Evolutionary conservation across 2,113 vertebrate species (phyloP).

Genomic region (Bambusicola thoracicus): DNA sequence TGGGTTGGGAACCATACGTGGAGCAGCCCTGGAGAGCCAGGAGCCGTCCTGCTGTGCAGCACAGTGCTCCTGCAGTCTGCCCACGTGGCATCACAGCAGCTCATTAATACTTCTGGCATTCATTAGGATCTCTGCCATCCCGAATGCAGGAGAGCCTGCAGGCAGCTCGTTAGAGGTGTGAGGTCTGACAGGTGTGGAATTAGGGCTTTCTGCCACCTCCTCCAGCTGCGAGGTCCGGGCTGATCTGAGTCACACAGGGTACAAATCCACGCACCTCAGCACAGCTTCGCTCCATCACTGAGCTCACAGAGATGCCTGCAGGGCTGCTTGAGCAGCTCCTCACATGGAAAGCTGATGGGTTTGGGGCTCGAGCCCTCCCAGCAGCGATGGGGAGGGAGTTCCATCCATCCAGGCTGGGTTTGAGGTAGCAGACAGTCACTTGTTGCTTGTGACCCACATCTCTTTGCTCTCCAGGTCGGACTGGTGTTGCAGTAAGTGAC

Average conservation of each 20-base stretch:
- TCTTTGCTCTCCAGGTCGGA: slow-evolving; percentile 83
- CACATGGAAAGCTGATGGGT: neutral
- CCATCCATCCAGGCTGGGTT: accelerated
- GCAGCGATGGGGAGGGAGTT: accelerated
- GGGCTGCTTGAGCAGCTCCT: neutral
- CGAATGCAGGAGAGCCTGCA: neutral
- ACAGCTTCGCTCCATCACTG: neutral
- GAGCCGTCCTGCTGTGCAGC: accelerated
- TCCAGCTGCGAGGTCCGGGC: neutral
- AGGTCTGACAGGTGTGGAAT: neutral
- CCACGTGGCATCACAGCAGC: accelerated
- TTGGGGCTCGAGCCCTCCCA: neutral
- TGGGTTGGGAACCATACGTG: too few species aligned
- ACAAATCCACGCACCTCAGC: neutral
- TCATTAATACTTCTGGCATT: neutral
- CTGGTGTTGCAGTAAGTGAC: slow-evolving; percentile 93
- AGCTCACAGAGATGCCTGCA: neutral
- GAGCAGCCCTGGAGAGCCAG: neutral
- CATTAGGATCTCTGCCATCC: neutral
- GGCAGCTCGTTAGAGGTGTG: neutral
- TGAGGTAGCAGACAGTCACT: neutral
- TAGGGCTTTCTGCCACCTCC: neutral
- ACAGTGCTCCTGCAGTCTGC: neutral
- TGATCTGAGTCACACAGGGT: neutral
- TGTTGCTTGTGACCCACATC: neutral